These are phyloP conservation scores for Dendrolimus punctatus DNA, from an alignment of 1,140 invertebrate genomes.

Conservation along the genomic window DNA sequence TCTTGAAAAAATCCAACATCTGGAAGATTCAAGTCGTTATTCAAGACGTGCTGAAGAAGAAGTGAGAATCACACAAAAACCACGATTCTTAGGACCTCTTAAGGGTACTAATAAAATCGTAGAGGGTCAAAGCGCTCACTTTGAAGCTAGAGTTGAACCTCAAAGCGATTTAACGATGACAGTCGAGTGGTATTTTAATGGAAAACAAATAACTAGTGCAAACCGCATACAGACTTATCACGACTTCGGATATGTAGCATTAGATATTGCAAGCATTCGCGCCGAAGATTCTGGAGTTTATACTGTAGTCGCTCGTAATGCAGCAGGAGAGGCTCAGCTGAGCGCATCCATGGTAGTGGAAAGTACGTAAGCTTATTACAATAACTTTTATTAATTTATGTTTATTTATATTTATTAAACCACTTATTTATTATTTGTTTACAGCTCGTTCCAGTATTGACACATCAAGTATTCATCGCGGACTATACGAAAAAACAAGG, in stretches of 20 bases:
- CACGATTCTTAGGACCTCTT: constrained; percentile 87
- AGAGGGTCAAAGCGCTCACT: constrained; percentile 97
- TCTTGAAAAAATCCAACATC: constrained; percentile 89
- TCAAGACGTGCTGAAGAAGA: constrained; percentile 80
- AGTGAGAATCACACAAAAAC: constrained; percentile 81
- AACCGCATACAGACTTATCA: constrained; percentile 93
- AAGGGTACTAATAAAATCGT: constrained; percentile 94
- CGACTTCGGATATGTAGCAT: constrained; percentile 95
- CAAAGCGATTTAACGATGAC: constrained; percentile 91
- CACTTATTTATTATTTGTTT: constrained; percentile 26
- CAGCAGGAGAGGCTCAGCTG: constrained; percentile 86
- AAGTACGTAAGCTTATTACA: constrained; percentile 75
- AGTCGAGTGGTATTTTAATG: constrained; percentile 94
- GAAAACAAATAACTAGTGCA: constrained; percentile 85
- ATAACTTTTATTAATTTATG: constrained; percentile 3
- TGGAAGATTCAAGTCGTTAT: constrained; percentile 87
- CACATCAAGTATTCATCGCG: constrained; percentile 89
- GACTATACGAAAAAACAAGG: constrained; percentile 89
- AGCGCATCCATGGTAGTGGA: constrained; percentile 89
- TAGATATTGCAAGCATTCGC: constrained; percentile 92
- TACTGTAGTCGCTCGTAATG: constrained; percentile 91
- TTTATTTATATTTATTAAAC: not conserved
- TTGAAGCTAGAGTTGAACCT: constrained; percentile 95
- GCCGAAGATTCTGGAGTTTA: constrained; percentile 90
- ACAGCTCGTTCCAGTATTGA: constrained; percentile 88